Percentiles rank a stretch among this genome's conserved stretches.
Evolutionary conservation across 2,888 invertebrate genomes (phyloP).

Genomic region (Brachyopa scutellaris): DNA sequence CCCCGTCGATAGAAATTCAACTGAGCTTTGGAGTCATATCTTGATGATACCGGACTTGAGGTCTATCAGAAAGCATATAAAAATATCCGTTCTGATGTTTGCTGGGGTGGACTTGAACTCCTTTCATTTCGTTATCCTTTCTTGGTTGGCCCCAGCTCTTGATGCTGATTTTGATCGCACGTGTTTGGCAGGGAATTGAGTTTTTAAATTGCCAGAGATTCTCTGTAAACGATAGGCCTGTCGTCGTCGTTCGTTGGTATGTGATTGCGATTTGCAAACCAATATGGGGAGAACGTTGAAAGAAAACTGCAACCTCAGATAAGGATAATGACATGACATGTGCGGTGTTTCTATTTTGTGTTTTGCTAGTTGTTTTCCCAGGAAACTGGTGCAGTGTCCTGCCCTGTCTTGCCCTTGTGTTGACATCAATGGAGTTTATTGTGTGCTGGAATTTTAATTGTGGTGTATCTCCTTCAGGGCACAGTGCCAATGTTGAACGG

Average conservation of each 20-base stretch:
- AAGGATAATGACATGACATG: constrained; percentile 64
- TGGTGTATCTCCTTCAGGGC: constrained; percentile 6
- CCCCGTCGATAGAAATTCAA: constrained; percentile 61
- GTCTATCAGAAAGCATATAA: constrained; percentile 32
- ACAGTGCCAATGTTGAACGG: constrained; percentile 17
- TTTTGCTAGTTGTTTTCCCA: constrained; percentile 25
- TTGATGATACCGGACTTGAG: constrained; percentile 45
- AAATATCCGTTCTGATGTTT: constrained; percentile 39
- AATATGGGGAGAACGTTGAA: neutral
- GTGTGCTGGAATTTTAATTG: constrained; percentile 56
- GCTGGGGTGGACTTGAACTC: neutral
- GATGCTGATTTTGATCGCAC: constrained; percentile 68
- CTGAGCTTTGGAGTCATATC: constrained; percentile 41
- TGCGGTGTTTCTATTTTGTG: constrained; percentile 40
- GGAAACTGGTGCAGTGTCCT: constrained; percentile 59
- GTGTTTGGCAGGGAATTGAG: constrained; percentile 63
- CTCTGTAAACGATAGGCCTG: constrained; percentile 60
- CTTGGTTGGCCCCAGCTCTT: constrained; percentile 26
- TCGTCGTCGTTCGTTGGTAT: no score
- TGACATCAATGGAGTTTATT: constrained; percentile 34
- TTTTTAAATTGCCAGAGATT: constrained; percentile 58
- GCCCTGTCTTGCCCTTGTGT: no score
- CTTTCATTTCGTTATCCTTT: constrained; percentile 27
- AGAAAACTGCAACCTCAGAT: constrained; percentile 70
- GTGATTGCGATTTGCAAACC: constrained; percentile 12